Base-by-base conservation (phyloP, 2,797 vertebrate species). In the Gadopsis bispinosus region DNA sequence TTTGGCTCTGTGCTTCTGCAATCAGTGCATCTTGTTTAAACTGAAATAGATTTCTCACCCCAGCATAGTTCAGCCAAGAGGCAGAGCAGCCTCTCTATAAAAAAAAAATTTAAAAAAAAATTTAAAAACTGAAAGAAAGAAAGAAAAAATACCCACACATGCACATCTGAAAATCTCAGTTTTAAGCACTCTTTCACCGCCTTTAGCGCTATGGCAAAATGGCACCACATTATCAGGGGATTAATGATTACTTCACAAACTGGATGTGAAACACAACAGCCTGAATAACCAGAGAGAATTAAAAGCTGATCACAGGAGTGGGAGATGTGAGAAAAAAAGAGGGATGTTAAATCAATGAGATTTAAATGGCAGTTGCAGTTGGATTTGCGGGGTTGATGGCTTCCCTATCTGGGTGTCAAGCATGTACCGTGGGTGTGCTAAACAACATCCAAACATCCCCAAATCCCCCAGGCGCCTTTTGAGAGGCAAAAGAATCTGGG, bases 1-100 rank as follows among this genome's bases (percentile, higher is more conserved):
- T 92, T 93, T 91, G 87, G 89, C 87, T 87, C 77, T n/a, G 80
- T 83, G 80, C 84, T 79, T 90, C 81, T 86, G 92, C 87, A 94
- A 94, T 94, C 93, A 94, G 92, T 59, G 81, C 0, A 26, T 87
- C 89, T 94, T 94, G 92, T 94, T 92, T 89, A 82, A 91, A 84
- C 83, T 79, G 74, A 91, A 91, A 90, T 86, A 84, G 80, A 91
- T 90, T 90, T 89, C 87, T 88, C 86, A 87, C 78, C 82, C 79
- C 8, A 17, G 78, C 83, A 77, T 48, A 83, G 88, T 90, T 92
- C 93, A 93, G 86, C 90, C 88, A 91, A 90, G 89, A 92, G 83
- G 84, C 89, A 88, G 74, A 88, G 84, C 87, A 85, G 77, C 81
- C 35, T 82, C 80, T 90, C 80, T 60, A n/a, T n/a, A n/a, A n/a